Evolutionary conservation across 2,113 vertebrate genomes (phyloP), one percentile per base, ranked within the genome.

Genomic region (Gadus chalcogrammus): DNA sequence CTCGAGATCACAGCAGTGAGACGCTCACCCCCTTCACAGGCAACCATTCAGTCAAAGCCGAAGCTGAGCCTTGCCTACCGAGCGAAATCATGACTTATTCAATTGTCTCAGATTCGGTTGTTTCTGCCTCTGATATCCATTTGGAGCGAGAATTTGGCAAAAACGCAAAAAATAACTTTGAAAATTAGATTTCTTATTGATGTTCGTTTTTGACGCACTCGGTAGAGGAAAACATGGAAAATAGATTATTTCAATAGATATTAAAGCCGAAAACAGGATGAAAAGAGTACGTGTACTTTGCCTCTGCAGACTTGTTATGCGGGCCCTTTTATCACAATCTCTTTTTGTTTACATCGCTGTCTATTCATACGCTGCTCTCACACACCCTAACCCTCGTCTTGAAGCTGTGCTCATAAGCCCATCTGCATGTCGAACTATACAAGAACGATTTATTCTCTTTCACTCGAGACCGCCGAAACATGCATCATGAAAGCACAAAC

Each of bases 241-340:
- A 87, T 66, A 65, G 72, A 87, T 82, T 72, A 72, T 85, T 85
- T 87, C 84, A 87, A 83, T 84, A 87, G 84, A 77, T 78, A 81
- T 79, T 81, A 74, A 9, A 83, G 60, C 64, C 68, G 67, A 78
- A 82, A 69, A 70, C 73, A 61, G 65, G 66, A 66, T 75, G 64
- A 73, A 82, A 79, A 79, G 83, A 70, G 61, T 69, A 77, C 80
- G 75, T 78, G 71, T 84, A 74, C 67, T 79, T 69, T 65, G 70
- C 75, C 79, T 80, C 77, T 64, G 56, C 61, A 77, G 78, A 72
- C 52, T 67, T 48, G 42, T 80, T 28, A 81, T 61, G 75, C 66
- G 65, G 53, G 62, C n/a, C 18, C 17, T 48, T 48, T 48, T 48
- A 48, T 48, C 42, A 48, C 8, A 48, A 48, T 48, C 42, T 48